Base-by-base conservation (phyloP, 2,888 invertebrate genomes). In the Hemaris fuciformis region DNA sequence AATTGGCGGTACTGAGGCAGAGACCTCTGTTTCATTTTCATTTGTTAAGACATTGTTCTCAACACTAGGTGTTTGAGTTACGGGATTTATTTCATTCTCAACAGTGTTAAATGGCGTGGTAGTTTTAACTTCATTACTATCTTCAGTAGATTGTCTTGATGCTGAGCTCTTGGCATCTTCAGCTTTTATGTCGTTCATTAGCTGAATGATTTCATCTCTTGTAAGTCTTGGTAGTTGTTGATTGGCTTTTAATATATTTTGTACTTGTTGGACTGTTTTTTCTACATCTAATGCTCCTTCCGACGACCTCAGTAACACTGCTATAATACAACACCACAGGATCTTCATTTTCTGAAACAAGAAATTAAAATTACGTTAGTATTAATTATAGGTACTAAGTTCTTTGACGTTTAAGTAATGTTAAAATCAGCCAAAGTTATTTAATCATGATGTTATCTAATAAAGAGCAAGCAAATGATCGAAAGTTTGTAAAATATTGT, bases 241-340 rank as follows among this genome's bases (percentile, higher is more conserved):
- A 78, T 96, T 94, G 3, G 91, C 83, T 72, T 93, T 89, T 7
- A 96, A 85, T 70, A 96, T 93, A 38, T 81, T 92, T 74, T 96
- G 94, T 1, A 96, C 96, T 85, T 95, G 95, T 72, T 93, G 89
- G 5, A 96, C 94, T 7, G 95, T 96, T 67, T 91, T 93, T 70
- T 94, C 94, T 0, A 94, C 87, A 67, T 93, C 93, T 2, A 93
- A 84, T 56, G 87, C 87, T 41, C 83, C 81, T 6, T 75, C 65
- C 1, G 75, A 74, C 22, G 76, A 69, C 62, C 73, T 66, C 31
- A 74, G 64, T 13, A 84, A 63, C 61, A 81, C 75, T 71, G 81
- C 78, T 67, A 82, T 75, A 7, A 84, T 41, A 73, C 80, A 85
- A 80, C 83, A 85, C 81, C 79, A 82, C 64, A 84, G 72, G 64